These are phyloP conservation scores for Ormyrus nitidulus DNA, from an alignment of 2,888 invertebrate genomes.

Conservation along the genomic window DNA sequence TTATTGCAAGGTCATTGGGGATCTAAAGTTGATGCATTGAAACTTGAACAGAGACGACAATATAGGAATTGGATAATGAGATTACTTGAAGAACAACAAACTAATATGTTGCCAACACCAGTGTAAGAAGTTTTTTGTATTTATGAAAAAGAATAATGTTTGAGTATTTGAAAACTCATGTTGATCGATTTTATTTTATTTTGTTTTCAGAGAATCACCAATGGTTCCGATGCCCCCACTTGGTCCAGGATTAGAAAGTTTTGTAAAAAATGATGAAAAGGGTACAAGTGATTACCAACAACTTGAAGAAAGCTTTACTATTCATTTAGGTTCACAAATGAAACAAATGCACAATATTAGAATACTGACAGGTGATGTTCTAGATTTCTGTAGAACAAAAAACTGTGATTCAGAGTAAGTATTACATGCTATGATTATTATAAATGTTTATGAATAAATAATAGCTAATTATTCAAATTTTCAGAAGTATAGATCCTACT, in stretches of 20 bases:
- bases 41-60: slow-evolving; percentile 89
- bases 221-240: slow-evolving; percentile 72
- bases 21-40: slow-evolving; percentile 89
- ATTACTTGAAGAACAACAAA: slow-evolving; percentile 84
- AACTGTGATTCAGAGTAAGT: slow-evolving; percentile 74
- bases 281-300: slow-evolving; percentile 70
- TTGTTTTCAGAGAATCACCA: slow-evolving; percentile 75
- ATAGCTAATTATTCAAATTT: slow-evolving; percentile 23
- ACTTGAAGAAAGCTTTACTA: slow-evolving; percentile 97
- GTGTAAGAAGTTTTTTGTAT: slow-evolving; percentile 70
- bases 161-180: slow-evolving; percentile 14
- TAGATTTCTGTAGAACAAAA: slow-evolving; percentile 84
- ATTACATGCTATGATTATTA: slow-evolving; percentile 24
- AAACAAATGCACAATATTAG: slow-evolving; percentile 99
- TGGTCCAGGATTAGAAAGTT: slow-evolving; percentile 67
- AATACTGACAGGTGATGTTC: slow-evolving; percentile 89
- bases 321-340: slow-evolving; percentile 97
- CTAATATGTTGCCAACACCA: slow-evolving; percentile 78
- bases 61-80: slow-evolving; percentile 93
- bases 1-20: slow-evolving; percentile 90
- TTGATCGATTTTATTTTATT: neutral
- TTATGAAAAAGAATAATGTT: neutral
- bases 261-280: slow-evolving; percentile 67
- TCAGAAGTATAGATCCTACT: slow-evolving; percentile 78
- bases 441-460: slow-evolving; percentile 26